Evolutionary conservation across 2,113 vertebrate species (phyloP), one percentile per base, ranked within the genome.

Genomic region (Jacana jacana): DNA sequence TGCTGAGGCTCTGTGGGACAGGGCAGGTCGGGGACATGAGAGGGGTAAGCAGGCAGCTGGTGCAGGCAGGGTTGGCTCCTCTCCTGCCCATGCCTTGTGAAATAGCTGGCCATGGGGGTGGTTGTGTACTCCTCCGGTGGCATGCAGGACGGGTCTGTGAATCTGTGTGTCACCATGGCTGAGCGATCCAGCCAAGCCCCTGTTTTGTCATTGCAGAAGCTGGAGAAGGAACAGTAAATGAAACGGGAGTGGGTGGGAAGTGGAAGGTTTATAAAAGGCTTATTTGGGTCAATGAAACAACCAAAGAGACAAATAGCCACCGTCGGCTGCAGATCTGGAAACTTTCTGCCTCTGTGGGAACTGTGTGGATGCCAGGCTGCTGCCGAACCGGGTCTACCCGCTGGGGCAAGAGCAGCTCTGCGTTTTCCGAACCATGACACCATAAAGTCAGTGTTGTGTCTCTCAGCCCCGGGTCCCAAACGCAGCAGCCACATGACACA

Each of bases 341-440:
- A 17, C 17, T 42, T 86, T 61, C 23, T 80, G 52, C 35, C 66
- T 42, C 75, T 42, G 30, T 11, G 44, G 54, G 75, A 69, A 9
- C 58, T 0, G 0, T 4, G 5, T 0, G 3, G 61, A 49, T 64
- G 57, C 39, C 0, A 0, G 25, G 68, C 69, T 89, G 35, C 88
- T 72, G 69, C 0, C 0, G 1, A 69, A 3, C 54, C 35, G 52
- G 2, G 0, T 72, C 48, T 65, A 63, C 46, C 69, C 6, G 6
- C 2, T 3, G 64, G 57, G 33, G 9, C 2, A 6, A 69, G 39
- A 83, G 19, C n/a, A n/a, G n/a, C n/a, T 77, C 71, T 60, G 19
- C 31, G 63, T 40, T 91, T 90, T 65, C 64, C 31, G 48, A n/a
- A 23, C 20, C n/a, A 9, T 0, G 7, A 61, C 19, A 57, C 37